Evolutionary conservation across 2,797 vertebrate species (phyloP).

Genomic region (Melanotaenia maccullochi): DNA sequence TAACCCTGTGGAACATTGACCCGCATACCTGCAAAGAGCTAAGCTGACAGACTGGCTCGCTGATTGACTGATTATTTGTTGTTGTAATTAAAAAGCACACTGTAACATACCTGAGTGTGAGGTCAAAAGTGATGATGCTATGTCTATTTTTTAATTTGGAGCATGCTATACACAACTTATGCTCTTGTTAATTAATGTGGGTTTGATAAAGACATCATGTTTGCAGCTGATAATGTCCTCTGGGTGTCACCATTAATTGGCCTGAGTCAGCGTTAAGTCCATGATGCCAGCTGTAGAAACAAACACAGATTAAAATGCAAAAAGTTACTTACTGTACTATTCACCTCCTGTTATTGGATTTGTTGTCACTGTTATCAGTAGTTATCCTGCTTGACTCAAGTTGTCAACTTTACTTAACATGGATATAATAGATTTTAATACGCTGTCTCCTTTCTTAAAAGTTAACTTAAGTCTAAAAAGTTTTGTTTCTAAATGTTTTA

Average conservation of each 20-base stretch:
- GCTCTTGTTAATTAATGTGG: neutral
- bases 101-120: conserved; percentile 21
- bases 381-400: neutral
- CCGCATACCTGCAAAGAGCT: conserved; percentile 80
- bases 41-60: conserved; percentile 65
- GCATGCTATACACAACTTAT: neutral
- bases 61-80: conserved; percentile 41
- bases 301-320: conserved; percentile 64
- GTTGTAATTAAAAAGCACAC: conserved; percentile 44
- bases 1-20: conserved; percentile 87
- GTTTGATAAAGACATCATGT: neutral
- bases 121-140: neutral
- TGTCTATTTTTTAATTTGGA: neutral
- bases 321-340: conserved; percentile 42
- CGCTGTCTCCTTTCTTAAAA: neutral
- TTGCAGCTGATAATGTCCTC: conserved; percentile 1
- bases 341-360: conserved; percentile 21
- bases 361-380: neutral
- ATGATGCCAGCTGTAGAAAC: conserved; percentile 43
- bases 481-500: neutral
- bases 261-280: conserved; percentile 60
- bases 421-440: neutral
- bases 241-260: conserved; percentile 68
- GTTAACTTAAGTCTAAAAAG: neutral
- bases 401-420: neutral